Base-by-base conservation (phyloP, 2,113 vertebrate species). In the Platysternon megacephalum region DNA sequence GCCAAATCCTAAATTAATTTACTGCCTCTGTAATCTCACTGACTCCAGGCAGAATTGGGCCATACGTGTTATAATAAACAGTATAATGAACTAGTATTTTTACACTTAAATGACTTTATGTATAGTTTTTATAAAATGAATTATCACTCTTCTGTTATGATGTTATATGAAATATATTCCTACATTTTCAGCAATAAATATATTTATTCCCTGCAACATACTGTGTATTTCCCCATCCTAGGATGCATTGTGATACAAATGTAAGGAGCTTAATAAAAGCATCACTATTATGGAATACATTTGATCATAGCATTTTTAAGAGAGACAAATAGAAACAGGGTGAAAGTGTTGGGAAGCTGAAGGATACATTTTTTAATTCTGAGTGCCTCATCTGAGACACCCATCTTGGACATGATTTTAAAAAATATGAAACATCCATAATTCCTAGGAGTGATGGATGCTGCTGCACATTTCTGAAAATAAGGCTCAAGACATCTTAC, bases 141-240 rank as follows among this genome's bases (percentile, higher is more conserved):
- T 56, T 93, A 95, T 85, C 89, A 89, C n/a, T 87, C 91, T 88
- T 94, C 82, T 83, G 89, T 61, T 91, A 91, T 21, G 91, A 8
- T 92, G 82, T 95, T 90, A 83, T 94, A 95, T 89, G 83, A 95
- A 96, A 89, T 86, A 82, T 95, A 85, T 85, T 82, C 29, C 24
- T 91, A 56, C 92, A 93, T 89, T 96, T 93, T 89, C 81, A 93
- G 32, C 61, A 68, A 68, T 68, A 96, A 92, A 85, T 78, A 39
- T 96, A 97, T 97, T 97, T 97, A 97, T 97, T 87, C 93, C 19
- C 8, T 97, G 96, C 91, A 97, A 95, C 65, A 97, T 97, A 97
- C 46, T 95, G 95, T 97, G 95, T 92, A 96, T 87, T 90, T 92
- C 53, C 86, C 24, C 16, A 89, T 42, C 91, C 42, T n/a, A 74